Evolutionary conservation across 1,140 invertebrate species (phyloP), one percentile per base, ranked within the genome.

Genomic region (Glomeris maerens): DNA sequence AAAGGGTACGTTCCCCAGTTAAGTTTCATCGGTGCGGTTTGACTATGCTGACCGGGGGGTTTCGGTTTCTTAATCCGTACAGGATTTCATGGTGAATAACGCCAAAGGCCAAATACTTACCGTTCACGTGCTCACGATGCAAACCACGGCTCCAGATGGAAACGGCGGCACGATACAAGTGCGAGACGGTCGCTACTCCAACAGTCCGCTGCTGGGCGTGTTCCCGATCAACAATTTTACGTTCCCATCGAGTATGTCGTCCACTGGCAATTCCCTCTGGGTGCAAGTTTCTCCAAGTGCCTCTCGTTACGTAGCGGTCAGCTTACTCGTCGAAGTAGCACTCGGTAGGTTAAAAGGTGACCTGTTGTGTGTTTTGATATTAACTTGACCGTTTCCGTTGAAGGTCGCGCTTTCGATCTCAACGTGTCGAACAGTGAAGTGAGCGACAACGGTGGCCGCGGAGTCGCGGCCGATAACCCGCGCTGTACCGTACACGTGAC

Each of bases 361-460:
- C 48, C 49, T 21, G 38, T 55, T 47, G 26, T 31, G n/a, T 10
- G 39, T n/a, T 52, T 52, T 14, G 48, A 50, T 14, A 25, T 27
- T 51, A 3, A 2, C 22, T 46, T 20, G 31, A 14, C 10, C 31
- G 10, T 36, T 51, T 51, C 31, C 48, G 29, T 62, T 67, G 5
- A 59, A 79, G 79, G 72, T 51, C 89, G 90, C 75, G 80, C 78
- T 42, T 83, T 82, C 60, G 90, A 95, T 63, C 71, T 98, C 1
- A 85, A 90, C 53, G 74, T 98, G 4, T 83, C 80, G 0, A 79
- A 84, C 55, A 84, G 84, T 17, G 76, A 80, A 22, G 78, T 98
- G 31, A 76, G 78, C 0, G 78, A 85, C 57, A 99, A 98, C 66
- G 84, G 83, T 59, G 94, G 94, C 1, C 80, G 92, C 66, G 95